phyloP scores from a whole-genome alignment of 2,888 invertebrate genomes.

The Trichacis sp. region DNA sequence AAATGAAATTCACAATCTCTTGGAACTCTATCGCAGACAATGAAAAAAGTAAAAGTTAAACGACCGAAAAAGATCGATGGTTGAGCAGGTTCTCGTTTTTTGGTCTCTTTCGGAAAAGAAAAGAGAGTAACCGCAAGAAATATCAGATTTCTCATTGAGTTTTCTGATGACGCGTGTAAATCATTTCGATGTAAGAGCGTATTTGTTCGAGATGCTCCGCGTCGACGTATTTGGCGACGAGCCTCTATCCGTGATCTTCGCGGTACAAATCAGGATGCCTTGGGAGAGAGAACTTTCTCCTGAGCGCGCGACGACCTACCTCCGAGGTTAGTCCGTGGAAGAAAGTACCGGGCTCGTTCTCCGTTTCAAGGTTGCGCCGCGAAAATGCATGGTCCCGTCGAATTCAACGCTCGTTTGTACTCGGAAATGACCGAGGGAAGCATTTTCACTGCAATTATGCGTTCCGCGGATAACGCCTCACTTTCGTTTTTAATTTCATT shows the following conservation, averaged over 20 bases:
- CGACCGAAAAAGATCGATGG: too few species aligned
- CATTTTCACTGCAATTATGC: conserved; percentile 13
- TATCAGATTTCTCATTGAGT: not conserved
- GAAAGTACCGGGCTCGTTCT: conserved; percentile 45
- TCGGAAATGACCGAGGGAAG: conserved; percentile 4
- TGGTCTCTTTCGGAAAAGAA: too few species aligned
- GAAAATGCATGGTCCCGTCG: not conserved
- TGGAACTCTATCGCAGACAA: too few species aligned
- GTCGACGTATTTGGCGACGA: conserved; percentile 36
- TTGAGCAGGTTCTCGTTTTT: too few species aligned
- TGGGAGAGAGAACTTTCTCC: conserved; percentile 46
- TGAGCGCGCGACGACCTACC: conserved; percentile 27
- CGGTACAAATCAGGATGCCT: conserved; percentile 28
- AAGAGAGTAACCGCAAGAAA: too few species aligned
- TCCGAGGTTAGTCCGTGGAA: conserved; percentile 33
- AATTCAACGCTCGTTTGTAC: conserved; percentile 3
- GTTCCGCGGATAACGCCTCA: conserved; percentile 1
- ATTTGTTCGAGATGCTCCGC: conserved; percentile 18
- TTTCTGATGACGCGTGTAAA: not conserved
- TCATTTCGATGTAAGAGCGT: not conserved
- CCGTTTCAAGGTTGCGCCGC: conserved; percentile 36
- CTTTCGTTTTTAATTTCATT: conserved; percentile 1
- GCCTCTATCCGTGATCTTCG: conserved; percentile 21
- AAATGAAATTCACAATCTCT: too few species aligned
- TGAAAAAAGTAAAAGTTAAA: too few species aligned